Percentiles rank a stretch among this genome's conserved stretches.
These are phyloP conservation scores for Limnothrissa miodon DNA, from an alignment of 2,113 vertebrate genomes.

Conservation along the genomic window DNA sequence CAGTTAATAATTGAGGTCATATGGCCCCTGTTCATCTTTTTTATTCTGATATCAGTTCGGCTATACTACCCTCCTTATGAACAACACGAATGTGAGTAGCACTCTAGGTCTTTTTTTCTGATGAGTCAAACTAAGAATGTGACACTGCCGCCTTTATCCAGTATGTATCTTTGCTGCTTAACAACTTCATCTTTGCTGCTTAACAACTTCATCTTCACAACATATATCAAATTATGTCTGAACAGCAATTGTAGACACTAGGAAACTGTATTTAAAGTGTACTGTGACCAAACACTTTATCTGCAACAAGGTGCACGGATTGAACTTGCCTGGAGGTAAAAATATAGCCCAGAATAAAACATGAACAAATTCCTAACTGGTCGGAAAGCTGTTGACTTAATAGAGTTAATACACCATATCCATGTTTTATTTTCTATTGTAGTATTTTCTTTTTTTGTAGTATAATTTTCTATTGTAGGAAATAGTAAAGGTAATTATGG, in stretches of 20 bases:
- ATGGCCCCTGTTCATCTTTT: conserved; percentile 97
- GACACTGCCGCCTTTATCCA: neutral
- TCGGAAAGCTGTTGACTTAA: too few relatives aligned
- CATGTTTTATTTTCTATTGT: neutral
- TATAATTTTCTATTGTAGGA: too few relatives aligned
- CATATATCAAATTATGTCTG: too few relatives aligned
- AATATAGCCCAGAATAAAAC: too few relatives aligned
- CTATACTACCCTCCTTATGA: conserved; percentile 92
- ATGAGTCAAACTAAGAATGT: too few relatives aligned
- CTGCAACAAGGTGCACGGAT: conserved; percentile 2
- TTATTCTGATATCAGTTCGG: conserved; percentile 94
- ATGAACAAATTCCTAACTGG: too few relatives aligned
- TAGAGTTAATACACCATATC: neutral
- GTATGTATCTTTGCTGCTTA: neutral
- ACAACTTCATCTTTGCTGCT: neutral
- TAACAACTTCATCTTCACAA: neutral
- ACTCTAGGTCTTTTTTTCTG: neutral
- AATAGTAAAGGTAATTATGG: too few relatives aligned
- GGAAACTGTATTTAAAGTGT: neutral
- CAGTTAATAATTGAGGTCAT: conserved; percentile 91
- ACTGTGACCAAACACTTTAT: neutral
- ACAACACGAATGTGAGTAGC: conserved; percentile 94
- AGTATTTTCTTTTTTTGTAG: neutral
- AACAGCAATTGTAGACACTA: neutral
- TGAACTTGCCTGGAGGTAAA: neutral